Conservation (phyloP, 2,113 vertebrate genomes). For the Cyprinodon variegatus region DNA sequence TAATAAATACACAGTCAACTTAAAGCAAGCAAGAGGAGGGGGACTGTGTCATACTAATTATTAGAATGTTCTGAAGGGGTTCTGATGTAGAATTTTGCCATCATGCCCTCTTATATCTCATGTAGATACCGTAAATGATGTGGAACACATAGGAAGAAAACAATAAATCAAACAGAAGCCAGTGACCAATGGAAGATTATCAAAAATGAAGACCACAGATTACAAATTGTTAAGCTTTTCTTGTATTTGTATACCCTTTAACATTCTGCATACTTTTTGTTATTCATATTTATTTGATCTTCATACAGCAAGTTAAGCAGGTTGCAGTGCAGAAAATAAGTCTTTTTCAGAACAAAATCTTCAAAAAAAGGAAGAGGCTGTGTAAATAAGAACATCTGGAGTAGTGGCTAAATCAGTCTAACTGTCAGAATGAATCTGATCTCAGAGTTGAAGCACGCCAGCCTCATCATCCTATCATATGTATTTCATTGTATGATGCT, state of each 20-base stretch:
- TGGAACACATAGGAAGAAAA: constrained; percentile 10
- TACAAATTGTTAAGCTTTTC: constrained; percentile 1
- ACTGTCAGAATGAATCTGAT: constrained; percentile 60
- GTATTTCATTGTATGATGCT: constrained; percentile 33
- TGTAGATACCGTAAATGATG: constrained; percentile 13
- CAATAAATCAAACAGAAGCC: background rate
- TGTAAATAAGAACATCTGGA: constrained; percentile 55
- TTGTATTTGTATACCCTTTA: background rate
- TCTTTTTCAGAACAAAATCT: background rate
- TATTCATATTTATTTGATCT: background rate
- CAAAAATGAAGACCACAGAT: background rate
- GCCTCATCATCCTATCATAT: constrained; percentile 34
- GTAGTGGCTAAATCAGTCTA: constrained; percentile 46
- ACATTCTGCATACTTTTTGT: background rate
- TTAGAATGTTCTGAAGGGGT: constrained; percentile 72
- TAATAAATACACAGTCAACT: constrained; percentile 58
- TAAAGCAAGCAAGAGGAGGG: constrained; percentile 50
- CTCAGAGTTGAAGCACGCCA: constrained; percentile 41
- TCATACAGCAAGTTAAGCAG: background rate
- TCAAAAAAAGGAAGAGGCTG: background rate
- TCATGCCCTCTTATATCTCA: constrained; percentile 21
- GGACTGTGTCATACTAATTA: constrained; percentile 79
- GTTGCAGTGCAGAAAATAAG: background rate
- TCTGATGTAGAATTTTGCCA: constrained; percentile 42
- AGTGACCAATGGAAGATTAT: background rate